phyloP scores from a whole-genome alignment of 2,888 invertebrate species.

The Meandrusa payeni region DNA sequence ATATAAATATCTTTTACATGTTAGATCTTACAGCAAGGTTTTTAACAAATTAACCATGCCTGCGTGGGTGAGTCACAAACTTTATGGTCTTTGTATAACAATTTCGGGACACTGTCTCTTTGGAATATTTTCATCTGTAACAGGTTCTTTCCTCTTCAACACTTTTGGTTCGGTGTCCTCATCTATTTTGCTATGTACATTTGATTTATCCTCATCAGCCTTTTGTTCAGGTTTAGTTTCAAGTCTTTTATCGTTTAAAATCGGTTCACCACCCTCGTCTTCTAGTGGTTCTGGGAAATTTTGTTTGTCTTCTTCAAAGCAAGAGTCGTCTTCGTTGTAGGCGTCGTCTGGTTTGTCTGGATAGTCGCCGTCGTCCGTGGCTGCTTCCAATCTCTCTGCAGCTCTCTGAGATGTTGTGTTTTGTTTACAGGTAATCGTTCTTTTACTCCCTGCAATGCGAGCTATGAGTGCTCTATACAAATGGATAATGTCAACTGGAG shows the following conservation, averaged over 20 bases:
- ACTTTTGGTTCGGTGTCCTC: constrained; percentile 48
- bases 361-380: constrained; percentile 49
- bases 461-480: constrained; percentile 55
- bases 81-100: constrained; percentile 57
- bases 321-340: constrained; percentile 35
- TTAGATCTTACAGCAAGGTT: constrained; percentile 49
- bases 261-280: constrained; percentile 23
- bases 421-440: constrained; percentile 42
- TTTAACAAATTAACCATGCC: constrained; percentile 42
- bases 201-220: constrained; percentile 49
- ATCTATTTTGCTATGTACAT: constrained; percentile 43
- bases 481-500: constrained; percentile 61
- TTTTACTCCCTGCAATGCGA: constrained; percentile 56
- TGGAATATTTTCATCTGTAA: constrained; percentile 55
- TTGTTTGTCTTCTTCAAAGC: constrained; percentile 35
- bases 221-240: constrained; percentile 39
- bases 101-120: constrained; percentile 71
- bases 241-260: constrained; percentile 40
- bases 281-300: constrained; percentile 30
- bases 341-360: constrained; percentile 43
- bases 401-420: constrained; percentile 53
- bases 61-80: constrained; percentile 45
- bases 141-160: constrained; percentile 63
- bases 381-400: constrained; percentile 59
- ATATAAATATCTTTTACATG: constrained; percentile 45